phyloP scores from a whole-genome alignment of 2,113 vertebrate species.

The Chionis minor region DNA sequence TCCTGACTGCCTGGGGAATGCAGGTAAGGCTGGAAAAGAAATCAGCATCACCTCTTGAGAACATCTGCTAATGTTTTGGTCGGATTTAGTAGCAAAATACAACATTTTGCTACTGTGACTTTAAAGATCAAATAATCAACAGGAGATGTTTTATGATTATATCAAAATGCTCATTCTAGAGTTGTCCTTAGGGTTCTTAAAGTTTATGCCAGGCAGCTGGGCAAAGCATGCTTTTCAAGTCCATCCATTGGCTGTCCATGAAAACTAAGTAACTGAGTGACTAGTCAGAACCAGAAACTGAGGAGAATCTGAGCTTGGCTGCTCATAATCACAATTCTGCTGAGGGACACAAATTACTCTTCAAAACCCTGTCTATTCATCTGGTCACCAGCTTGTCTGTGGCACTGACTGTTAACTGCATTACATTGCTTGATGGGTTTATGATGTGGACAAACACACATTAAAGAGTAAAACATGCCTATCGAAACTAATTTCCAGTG shows the following conservation, averaged over 20 bases:
- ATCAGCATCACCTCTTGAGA: neutral
- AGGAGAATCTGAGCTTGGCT: neutral
- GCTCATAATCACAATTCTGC: neutral
- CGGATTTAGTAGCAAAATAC: neutral
- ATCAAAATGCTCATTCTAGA: neutral
- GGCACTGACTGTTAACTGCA: neutral
- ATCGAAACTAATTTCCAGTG: neutral
- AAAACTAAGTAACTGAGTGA: neutral
- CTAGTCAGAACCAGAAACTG: neutral
- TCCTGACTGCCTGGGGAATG: neutral
- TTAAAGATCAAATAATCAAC: neutral
- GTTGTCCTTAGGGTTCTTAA: neutral
- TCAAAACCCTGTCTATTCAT: neutral
- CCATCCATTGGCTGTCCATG: neutral
- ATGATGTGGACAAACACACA: neutral
- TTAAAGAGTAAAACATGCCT: neutral
- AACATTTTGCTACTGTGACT: neutral
- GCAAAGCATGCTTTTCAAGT: neutral
- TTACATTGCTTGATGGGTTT: neutral
- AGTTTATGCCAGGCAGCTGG: neutral
- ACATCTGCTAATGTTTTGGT: too few relatives aligned
- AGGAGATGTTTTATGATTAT: fast-evolving
- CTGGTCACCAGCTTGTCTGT: neutral
- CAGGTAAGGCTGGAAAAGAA: neutral
- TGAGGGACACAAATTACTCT: neutral